Evolutionary conservation across 2,113 vertebrate genomes (phyloP), one percentile per base, ranked within the genome.

Genomic region (Heterotilapia buettikoferi): DNA sequence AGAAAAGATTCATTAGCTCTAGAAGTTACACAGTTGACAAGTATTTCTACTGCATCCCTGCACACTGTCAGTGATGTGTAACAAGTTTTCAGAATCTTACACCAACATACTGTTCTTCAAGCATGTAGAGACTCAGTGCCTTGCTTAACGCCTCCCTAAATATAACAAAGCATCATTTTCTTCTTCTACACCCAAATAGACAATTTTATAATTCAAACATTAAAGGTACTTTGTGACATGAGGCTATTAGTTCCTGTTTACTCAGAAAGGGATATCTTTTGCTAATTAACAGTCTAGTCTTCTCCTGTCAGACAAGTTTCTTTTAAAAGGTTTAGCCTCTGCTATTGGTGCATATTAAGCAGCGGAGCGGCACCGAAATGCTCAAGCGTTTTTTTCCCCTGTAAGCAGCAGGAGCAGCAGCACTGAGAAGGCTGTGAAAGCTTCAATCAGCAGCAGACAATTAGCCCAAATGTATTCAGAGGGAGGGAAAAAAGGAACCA

Each of bases 381-480:
- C 45, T 81, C 24, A 47, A 52, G 82, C 52, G 47, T 50, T 26
- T 84, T 33, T 82, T 82, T 9, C 4, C 33, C 10, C 33, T 45
- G 45, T 81, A 14, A 71, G 59, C 57, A 66, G 61, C 19, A 53
- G 82, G 47, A 76, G 81, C 87, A 59, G 88, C 83, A 61, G n/a
- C 8, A 61, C 89, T 73, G 79, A 87, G 86, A 86, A 88, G 78
- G 78, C 76, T 84, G 57, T 68, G 52, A 86, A 82, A 87, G 91
- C 84, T 83, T 88, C 89, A 93, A 85, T 90, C 87, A 92, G 84
- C 56, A 71, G 83, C 61, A 85, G 84, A 94, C 80, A 89, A 95
- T 92, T 88, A 93, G 73, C 36, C 57, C 82, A 56, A 91, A 92
- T 88, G 84, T 78, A 89, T 92, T 94, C 92, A 92, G 90, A 16